Percentiles rank a stretch among this genome's conserved stretches.
Conservation (phyloP, 2,888 invertebrate species). For the Amblyteles armatorius region DNA sequence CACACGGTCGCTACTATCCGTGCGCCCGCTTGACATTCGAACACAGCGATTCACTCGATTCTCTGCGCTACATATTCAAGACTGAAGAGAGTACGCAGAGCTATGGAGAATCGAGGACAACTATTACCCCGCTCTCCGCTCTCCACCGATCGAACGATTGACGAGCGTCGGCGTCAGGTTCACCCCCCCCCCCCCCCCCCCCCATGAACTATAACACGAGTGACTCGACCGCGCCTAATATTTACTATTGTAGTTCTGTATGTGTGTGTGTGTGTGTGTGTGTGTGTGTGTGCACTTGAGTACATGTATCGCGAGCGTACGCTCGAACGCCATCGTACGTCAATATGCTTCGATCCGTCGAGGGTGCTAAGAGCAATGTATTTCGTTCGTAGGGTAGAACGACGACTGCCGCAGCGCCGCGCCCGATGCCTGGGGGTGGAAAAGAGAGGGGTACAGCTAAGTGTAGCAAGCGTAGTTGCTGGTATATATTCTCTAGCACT, state of each 20-base stretch:
- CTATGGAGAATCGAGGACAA: constrained; percentile 65
- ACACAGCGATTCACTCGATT: constrained; percentile 13
- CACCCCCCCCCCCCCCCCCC: not conserved
- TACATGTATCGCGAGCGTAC: constrained; percentile 75
- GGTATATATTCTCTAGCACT: constrained; percentile 18
- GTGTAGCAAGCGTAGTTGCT: constrained; percentile 43
- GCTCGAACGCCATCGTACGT: constrained; percentile 79
- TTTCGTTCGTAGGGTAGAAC: constrained; percentile 59
- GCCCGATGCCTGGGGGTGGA: constrained; percentile 8
- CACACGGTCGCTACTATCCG: not conserved
- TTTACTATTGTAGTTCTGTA: constrained; percentile 66
- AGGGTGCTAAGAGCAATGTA: constrained; percentile 73
- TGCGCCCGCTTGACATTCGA: constrained; percentile 15
- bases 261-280: constrained; percentile 58
- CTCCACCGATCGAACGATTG: constrained; percentile 31
- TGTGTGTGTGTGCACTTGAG: constrained; percentile 67
- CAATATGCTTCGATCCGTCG: constrained; percentile 82
- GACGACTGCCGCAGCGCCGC: constrained; percentile 1
- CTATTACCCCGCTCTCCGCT: constrained; percentile 66
- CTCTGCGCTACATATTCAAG: constrained; percentile 12
- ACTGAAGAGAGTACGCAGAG: constrained; percentile 53
- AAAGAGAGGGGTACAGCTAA: constrained; percentile 35
- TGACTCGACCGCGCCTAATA: constrained; percentile 66
- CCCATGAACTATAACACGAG: constrained; percentile 43
- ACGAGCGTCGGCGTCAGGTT: constrained; percentile 30